Percentiles rank a stretch among this genome's conserved stretches.
These are phyloP conservation scores for Pseudoatta argentina DNA, from an alignment of 1,140 invertebrate species.

Conservation along the genomic window DNA sequence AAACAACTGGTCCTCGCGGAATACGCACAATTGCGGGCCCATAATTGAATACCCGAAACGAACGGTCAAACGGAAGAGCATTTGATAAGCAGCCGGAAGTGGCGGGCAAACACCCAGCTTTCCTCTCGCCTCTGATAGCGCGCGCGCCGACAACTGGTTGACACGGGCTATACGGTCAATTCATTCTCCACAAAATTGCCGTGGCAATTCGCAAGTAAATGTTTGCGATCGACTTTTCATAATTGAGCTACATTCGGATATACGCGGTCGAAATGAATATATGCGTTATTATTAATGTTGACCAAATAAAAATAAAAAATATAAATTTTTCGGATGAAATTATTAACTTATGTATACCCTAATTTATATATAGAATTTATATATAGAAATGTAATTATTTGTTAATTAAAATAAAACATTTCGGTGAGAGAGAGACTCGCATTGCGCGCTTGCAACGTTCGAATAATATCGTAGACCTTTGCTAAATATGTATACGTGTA, in stretches of 20 bases:
- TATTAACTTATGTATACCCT: background rate
- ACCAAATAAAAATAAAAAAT: background rate
- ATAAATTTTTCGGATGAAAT: background rate
- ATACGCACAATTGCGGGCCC: conserved; percentile 37
- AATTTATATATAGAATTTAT: conserved; percentile 10
- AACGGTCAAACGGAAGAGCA: conserved; percentile 78
- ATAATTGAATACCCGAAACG: conserved; percentile 73
- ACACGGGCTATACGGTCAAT: conserved; percentile 41
- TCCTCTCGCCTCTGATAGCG: conserved; percentile 69
- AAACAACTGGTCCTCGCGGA: conserved; percentile 60
- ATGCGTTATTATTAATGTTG: background rate
- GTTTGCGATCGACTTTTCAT: conserved; percentile 35
- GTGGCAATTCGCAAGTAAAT: conserved; percentile 41
- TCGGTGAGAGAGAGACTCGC: too few relatives aligned
- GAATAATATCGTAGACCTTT: background rate
- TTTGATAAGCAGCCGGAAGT: conserved; percentile 85
- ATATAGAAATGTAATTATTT: background rate
- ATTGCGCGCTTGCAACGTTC: background rate
- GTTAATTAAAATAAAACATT: conserved; percentile 23
- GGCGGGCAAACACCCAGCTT: conserved; percentile 78
- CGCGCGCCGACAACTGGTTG: conserved; percentile 41
- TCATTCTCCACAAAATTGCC: conserved; percentile 53
- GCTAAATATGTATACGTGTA: background rate
- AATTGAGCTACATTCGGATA: conserved; percentile 26
- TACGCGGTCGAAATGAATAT: background rate